Conservation (phyloP, 2,113 vertebrate genomes). For the Cairina moschata region DNA sequence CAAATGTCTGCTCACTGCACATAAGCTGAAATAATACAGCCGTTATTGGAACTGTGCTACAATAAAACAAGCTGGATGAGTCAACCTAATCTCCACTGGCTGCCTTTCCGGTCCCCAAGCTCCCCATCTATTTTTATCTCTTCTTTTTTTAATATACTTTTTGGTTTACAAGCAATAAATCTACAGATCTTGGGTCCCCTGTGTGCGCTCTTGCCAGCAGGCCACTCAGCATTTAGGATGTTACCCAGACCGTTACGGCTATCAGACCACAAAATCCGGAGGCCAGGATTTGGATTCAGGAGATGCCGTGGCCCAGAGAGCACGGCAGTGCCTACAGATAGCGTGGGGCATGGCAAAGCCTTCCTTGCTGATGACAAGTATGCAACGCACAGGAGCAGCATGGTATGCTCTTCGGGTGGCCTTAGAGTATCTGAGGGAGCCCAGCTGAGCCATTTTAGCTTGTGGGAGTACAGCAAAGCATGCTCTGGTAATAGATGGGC, state of each 20-base stretch:
- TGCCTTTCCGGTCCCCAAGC: constrained; percentile 66
- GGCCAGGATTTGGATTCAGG: neutral
- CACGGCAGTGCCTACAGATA: neutral
- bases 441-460: fast-evolving
- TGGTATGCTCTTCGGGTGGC: neutral
- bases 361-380: neutral
- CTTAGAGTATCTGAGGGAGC: too few relatives aligned
- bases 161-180: constrained; percentile 74
- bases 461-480: neutral
- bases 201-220: constrained; percentile 55
- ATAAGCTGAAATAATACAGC: constrained; percentile 71
- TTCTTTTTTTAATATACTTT: constrained; percentile 69
- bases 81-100: constrained; percentile 77
- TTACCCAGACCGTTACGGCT: neutral
- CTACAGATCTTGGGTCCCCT: constrained; percentile 35
- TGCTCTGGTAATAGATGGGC: neutral
- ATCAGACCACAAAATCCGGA: neutral
- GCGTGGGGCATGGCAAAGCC: neutral
- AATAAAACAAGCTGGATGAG: constrained; percentile 70
- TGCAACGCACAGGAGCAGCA: neutral
- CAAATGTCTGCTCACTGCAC: constrained; percentile 54
- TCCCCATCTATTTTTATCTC: constrained; percentile 74
- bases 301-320: neutral
- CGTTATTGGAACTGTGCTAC: constrained; percentile 65
- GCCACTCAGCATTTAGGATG: constrained; percentile 53